phyloP scores from a whole-genome alignment of 1,140 invertebrate genomes.

The Neodiprion fabricii region DNA sequence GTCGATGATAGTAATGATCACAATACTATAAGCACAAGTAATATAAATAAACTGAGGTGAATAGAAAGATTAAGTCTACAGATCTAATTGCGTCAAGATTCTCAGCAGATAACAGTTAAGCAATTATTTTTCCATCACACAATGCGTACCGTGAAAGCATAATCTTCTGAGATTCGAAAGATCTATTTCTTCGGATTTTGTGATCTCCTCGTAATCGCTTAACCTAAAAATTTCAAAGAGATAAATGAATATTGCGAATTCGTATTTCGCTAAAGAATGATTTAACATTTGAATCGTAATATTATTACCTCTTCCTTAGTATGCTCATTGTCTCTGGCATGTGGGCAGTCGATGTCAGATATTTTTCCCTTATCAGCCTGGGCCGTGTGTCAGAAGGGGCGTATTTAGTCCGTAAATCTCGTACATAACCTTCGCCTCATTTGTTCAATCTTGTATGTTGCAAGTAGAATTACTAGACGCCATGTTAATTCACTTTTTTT shows the following conservation, averaged over 20 bases:
- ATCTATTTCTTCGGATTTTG: conserved; percentile 74
- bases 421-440: neutral
- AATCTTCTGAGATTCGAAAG: conserved; percentile 68
- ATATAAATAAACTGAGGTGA: neutral
- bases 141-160: conserved; percentile 76
- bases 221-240: conserved; percentile 64
- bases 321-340: conserved; percentile 28
- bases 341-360: neutral
- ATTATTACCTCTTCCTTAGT: conserved; percentile 19
- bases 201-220: conserved; percentile 75
- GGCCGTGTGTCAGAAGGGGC: neutral
- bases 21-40: conserved; percentile 21
- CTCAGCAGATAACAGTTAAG: conserved; percentile 8
- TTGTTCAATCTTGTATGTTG: no score
- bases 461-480: no score
- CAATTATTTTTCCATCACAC: conserved; percentile 10
- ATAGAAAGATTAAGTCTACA: neutral
- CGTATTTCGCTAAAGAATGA: conserved; percentile 1
- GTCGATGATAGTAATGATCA: neutral
- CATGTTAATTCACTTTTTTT: no score
- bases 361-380: neutral
- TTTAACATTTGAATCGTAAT: neutral
- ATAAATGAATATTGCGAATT: neutral
- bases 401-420: neutral
- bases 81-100: conserved; percentile 1